A percentile compares a stretch with the other conserved stretches of the same genome.
phyloP scores from a whole-genome alignment of 2,797 vertebrate genomes.

The Sciurus carolinensis region DNA sequence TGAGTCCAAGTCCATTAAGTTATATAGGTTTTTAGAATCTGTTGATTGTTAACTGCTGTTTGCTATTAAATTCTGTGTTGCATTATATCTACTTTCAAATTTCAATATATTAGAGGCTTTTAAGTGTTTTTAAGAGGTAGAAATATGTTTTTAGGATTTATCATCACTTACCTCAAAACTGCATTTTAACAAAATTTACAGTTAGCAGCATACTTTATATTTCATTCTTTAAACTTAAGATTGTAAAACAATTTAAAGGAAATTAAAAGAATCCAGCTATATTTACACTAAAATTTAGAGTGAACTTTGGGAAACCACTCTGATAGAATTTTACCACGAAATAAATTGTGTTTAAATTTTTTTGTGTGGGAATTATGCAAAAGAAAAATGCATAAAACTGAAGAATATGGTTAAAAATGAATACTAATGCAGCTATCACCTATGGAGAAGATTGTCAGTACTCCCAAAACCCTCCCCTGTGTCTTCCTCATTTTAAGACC shows the following conservation, averaged over 20 bases:
- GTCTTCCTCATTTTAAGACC: not conserved
- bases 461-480: not conserved
- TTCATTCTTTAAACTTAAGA: conserved; percentile 58
- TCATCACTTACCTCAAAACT: conserved; percentile 18
- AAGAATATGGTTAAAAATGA: conserved; percentile 15
- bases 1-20: not conserved
- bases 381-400: not conserved
- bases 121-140: conserved; percentile 38
- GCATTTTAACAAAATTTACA: conserved; percentile 29
- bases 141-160: conserved; percentile 44
- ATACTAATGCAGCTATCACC: rapidly evolving
- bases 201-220: not conserved
- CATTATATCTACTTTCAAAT: conserved; percentile 55
- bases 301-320: conserved; percentile 52
- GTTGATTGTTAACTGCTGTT: conserved; percentile 46
- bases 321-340: conserved; percentile 23
- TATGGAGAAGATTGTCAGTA: not conserved
- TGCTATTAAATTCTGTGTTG: conserved; percentile 15
- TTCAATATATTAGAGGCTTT: conserved; percentile 34
- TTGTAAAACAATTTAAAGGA: conserved; percentile 50
- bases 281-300: conserved; percentile 53
- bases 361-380: not conserved
- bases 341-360: not conserved
- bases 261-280: conserved; percentile 28
- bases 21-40: conserved; percentile 14